A percentile compares a stretch with the other conserved stretches of the same genome.
phyloP scores from a whole-genome alignment of 1,140 invertebrate species.

The Ylistrum balloti region DNA sequence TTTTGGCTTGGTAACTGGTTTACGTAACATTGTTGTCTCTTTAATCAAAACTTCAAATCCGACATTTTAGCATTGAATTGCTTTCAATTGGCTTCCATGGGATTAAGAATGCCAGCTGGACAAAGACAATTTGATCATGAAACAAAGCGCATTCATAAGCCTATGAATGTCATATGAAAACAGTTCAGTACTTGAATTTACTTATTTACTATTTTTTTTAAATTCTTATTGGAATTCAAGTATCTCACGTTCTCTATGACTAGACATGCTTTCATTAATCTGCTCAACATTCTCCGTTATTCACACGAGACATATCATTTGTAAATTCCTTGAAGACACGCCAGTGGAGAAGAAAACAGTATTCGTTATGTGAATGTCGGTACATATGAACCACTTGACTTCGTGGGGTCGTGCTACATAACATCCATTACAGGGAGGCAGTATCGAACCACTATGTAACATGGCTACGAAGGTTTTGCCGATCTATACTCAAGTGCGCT shows the following conservation, averaged over 20 bases:
- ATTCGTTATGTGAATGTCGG: neutral
- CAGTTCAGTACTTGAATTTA: no score
- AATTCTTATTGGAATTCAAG: no score
- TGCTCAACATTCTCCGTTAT: neutral
- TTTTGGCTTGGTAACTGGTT: no score
- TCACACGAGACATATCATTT: slow-evolving; percentile 30
- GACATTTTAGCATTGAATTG: neutral
- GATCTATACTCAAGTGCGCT: neutral
- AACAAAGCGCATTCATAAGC: no score
- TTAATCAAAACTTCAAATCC: neutral
- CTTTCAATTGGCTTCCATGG: no score
- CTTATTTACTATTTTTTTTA: no score
- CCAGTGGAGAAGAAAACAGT: neutral
- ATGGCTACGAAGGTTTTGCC: neutral
- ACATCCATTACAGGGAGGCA: neutral
- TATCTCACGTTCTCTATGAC: neutral
- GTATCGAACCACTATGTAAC: neutral
- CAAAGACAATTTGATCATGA: no score
- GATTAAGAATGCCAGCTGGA: no score
- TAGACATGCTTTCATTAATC: neutral
- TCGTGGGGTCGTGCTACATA: neutral
- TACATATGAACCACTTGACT: neutral
- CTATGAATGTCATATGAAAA: no score
- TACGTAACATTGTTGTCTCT: neutral
- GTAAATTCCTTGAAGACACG: neutral